phyloP scores from a whole-genome alignment of 2,797 vertebrate genomes.

The Mus minutoides region DNA sequence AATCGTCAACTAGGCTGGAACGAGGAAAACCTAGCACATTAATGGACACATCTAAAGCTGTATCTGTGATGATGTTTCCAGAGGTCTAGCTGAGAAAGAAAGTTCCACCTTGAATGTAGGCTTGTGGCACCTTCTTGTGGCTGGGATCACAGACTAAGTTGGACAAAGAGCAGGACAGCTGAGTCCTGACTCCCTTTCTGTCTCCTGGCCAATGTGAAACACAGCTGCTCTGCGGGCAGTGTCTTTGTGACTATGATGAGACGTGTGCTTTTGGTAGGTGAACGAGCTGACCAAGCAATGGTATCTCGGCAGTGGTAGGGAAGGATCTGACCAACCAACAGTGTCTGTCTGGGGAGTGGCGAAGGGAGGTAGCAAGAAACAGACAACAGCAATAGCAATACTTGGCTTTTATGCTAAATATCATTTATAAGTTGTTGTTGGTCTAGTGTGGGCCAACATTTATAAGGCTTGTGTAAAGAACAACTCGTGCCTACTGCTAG shows the following conservation, averaged over 20 bases:
- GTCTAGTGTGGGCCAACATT: background rate
- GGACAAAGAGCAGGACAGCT: background rate
- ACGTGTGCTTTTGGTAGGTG: background rate
- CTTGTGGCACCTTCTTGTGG: background rate
- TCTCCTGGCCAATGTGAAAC: background rate
- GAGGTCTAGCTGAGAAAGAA: background rate
- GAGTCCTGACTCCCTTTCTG: background rate
- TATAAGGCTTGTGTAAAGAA: background rate
- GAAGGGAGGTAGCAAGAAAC: background rate
- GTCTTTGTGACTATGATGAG: no score
- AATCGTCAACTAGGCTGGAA: background rate
- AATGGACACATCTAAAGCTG: background rate
- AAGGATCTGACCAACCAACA: slow-evolving; percentile 16
- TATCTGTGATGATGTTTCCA: background rate
- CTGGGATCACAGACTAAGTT: background rate
- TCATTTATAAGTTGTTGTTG: background rate
- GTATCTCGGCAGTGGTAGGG: background rate
- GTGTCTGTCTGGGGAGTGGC: background rate
- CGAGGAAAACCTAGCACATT: background rate
- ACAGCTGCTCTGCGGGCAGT: background rate
- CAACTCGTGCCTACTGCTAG: background rate
- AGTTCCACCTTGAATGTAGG: background rate
- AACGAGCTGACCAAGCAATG: background rate
- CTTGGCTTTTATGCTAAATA: slow-evolving; percentile 35
- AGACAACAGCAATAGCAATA: background rate